Evolutionary conservation across 2,888 invertebrate genomes (phyloP).

Genomic region (Cheiracanthium punctorium): DNA sequence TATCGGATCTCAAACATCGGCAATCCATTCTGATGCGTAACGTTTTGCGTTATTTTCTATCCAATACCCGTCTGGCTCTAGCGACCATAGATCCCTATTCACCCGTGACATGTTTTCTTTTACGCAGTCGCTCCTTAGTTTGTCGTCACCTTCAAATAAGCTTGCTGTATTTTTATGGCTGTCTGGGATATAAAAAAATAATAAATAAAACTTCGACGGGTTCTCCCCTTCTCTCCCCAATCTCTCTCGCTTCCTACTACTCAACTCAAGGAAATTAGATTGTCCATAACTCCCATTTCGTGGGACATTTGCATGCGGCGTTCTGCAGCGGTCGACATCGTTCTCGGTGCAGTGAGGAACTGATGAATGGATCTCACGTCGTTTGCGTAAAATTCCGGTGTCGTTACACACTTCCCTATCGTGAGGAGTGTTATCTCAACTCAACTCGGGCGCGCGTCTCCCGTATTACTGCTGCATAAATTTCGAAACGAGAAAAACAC

Average conservation of each 20-base stretch:
- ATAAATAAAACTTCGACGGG: not conserved
- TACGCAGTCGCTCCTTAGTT: not conserved
- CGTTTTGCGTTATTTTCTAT: not conserved
- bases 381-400: constrained; percentile 61
- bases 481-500: constrained; percentile 60
- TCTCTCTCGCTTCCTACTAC: constrained; percentile 52
- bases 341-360: constrained; percentile 27
- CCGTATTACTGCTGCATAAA: constrained; percentile 58
- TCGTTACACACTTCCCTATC: constrained; percentile 51
- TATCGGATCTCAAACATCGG: not conserved
- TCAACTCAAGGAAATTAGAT: constrained; percentile 65
- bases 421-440: constrained; percentile 54
- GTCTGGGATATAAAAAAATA: constrained; percentile 21
- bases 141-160: constrained; percentile 14
- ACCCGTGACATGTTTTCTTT: constrained; percentile 12
- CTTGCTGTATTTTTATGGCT: constrained; percentile 38
- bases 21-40: not conserved
- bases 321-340: constrained; percentile 41
- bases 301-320: constrained; percentile 58
- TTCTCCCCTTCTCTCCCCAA: constrained; percentile 26
- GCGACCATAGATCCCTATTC: not conserved
- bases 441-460: constrained; percentile 4
- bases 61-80: not conserved
- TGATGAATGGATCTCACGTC: constrained; percentile 66
- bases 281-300: constrained; percentile 65